phyloP scores from a whole-genome alignment of 2,888 invertebrate genomes.

The Amaurobius ferox region DNA sequence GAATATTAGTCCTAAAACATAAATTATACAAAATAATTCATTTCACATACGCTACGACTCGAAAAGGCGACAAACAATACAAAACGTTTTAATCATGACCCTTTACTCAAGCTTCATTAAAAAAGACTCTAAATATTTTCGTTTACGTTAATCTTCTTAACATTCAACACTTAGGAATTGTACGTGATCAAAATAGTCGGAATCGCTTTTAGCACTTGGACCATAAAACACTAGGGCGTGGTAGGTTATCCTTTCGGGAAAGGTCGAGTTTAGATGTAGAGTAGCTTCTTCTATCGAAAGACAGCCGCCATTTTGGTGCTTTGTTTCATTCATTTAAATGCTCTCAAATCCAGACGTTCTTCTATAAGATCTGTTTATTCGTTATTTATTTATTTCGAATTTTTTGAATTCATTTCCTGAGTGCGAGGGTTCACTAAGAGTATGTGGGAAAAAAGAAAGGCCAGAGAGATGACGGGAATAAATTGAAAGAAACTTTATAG shows the following conservation, averaged over 20 bases:
- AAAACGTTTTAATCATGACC: slow-evolving; percentile 59
- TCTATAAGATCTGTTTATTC: slow-evolving; percentile 14
- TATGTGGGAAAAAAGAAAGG: neutral
- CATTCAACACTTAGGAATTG: slow-evolving; percentile 61
- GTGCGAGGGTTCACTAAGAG: neutral
- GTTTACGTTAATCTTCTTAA: slow-evolving; percentile 66
- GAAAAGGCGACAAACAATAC: slow-evolving; percentile 15
- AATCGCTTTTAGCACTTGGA: slow-evolving; percentile 64
- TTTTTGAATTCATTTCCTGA: neutral
- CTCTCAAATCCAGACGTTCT: slow-evolving; percentile 42
- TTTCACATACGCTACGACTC: neutral
- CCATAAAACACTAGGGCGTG: slow-evolving; percentile 71
- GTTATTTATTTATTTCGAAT: slow-evolving; percentile 12
- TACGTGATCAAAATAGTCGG: slow-evolving; percentile 67
- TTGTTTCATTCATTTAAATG: slow-evolving; percentile 65
- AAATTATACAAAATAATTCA: neutral
- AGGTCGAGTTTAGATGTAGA: slow-evolving; percentile 65
- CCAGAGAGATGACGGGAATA: slow-evolving; percentile 6
- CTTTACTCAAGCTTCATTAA: slow-evolving; percentile 48
- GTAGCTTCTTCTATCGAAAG: slow-evolving; percentile 52
- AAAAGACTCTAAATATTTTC: slow-evolving; percentile 65
- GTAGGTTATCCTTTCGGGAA: slow-evolving; percentile 66
- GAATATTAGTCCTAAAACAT: neutral
- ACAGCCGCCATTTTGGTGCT: slow-evolving; percentile 46
- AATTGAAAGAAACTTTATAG: slow-evolving; percentile 30